Base-by-base conservation (phyloP, 2,113 vertebrate genomes). In the Catharus minimus region DNA sequence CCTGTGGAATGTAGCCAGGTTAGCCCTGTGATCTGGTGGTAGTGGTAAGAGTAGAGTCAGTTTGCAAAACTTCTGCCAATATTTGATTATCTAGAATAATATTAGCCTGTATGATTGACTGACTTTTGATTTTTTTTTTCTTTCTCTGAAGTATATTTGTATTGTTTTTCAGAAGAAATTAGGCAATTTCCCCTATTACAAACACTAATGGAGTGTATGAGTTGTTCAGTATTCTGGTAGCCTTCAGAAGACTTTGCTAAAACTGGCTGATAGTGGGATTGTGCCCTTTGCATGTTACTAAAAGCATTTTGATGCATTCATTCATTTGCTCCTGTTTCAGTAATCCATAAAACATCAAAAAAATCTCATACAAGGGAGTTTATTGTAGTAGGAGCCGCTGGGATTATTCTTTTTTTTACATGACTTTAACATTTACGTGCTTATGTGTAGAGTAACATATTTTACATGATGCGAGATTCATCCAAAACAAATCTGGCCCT, bases 61-160 rank as follows among this genome's bases (percentile, higher is more conserved):
- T 66, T 85, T 82, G 58, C 53, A 92, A 92, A 41, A 17, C 33
- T 82, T 82, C 60, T 86, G 68, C 27, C 65, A 91, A 26, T 90
- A 85, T 89, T 91, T 91, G 56, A 41, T 92, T 74, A 62, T 58
- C 27, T 85, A 56, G 56, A 82, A 58, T 69, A 89, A 67, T 77
- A 66, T 52, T 77, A 57, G 13, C 62, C 44, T 62, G 14, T 56
- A 36, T 58, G 39, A 82, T 32, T 79, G 75, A 85, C 58, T 82
- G 53, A 62, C 43, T 87, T 83, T 2, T 32, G 17, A 65, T 0
- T 7, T 47, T 60, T 85, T 38, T 88, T 88, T 71, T 49, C 43
- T 73, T 79, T 82, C 46, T 73, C 8, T 52, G 55, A 61, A 73
- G 33, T 52, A 10, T 52, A 56, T 75, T 81, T 84, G 8, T 66